Percentiles rank a stretch among this genome's conserved stretches.
Evolutionary conservation across 2,797 vertebrate genomes (phyloP).

Genomic region (Gymnoscopelus microlampas): DNA sequence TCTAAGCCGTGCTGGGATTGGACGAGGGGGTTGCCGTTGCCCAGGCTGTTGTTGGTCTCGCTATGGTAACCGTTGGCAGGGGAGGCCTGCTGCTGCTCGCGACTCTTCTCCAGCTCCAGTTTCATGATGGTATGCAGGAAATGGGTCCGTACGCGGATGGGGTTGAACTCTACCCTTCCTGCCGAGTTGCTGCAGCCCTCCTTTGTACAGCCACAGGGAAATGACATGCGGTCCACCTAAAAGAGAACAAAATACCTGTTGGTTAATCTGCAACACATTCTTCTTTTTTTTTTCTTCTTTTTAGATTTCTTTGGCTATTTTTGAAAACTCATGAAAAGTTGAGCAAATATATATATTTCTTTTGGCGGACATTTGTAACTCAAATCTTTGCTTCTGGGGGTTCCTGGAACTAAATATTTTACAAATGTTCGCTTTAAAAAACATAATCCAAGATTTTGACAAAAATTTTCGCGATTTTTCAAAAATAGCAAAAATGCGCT

Average conservation of each 20-base stretch:
- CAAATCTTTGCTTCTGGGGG: no score
- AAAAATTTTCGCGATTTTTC: no score
- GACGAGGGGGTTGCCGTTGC: constrained; percentile 82
- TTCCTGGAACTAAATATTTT: no score
- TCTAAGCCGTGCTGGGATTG: constrained; percentile 87
- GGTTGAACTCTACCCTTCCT: constrained; percentile 98
- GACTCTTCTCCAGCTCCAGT: constrained; percentile 96
- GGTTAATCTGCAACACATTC: constrained; percentile 5
- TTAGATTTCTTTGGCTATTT: no score
- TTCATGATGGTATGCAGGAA: constrained; percentile 99
- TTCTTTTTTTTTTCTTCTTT: no score
- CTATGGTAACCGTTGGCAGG: constrained; percentile 85
- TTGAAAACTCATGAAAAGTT: no score
- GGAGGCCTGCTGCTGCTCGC: constrained; percentile 87
- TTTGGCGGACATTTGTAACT: no score
- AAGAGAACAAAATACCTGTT: constrained; percentile 49
- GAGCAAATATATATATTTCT: no score
- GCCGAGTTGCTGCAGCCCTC: constrained; percentile 98
- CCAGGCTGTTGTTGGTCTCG: constrained; percentile 78
- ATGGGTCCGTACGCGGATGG: constrained; percentile 97
- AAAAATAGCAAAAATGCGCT: no score
- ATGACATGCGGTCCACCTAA: constrained; percentile 99
- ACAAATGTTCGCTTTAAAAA: no score
- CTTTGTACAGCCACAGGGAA: constrained; percentile 98
- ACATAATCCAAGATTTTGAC: no score